phyloP scores from a whole-genome alignment of 2,797 vertebrate species.

The Bucorvus abyssinicus region DNA sequence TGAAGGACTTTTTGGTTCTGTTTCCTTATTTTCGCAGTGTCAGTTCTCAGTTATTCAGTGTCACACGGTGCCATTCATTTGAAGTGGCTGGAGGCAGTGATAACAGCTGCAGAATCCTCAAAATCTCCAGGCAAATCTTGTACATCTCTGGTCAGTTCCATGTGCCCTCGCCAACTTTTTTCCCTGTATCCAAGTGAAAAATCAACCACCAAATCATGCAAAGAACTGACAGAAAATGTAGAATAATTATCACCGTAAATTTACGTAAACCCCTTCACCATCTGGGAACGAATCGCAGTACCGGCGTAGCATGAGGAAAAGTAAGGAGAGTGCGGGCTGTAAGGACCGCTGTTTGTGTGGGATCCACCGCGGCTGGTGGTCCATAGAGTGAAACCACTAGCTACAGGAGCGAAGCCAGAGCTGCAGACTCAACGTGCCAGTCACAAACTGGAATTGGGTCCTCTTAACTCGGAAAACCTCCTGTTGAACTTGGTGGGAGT shows the following conservation, averaged over 20 bases:
- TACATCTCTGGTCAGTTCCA: not conserved
- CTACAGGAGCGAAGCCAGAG: not conserved
- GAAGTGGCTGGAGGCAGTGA: not conserved
- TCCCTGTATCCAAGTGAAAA: not conserved
- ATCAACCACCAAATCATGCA: rapidly evolving
- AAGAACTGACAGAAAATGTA: not conserved
- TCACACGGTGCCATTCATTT: not conserved
- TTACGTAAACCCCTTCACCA: rapidly evolving
- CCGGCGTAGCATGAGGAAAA: not conserved
- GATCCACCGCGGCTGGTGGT: not conserved
- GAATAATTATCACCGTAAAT: not conserved
- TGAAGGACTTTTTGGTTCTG: not conserved
- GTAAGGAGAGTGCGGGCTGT: not conserved
- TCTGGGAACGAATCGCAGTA: rapidly evolving
- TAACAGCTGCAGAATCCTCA: not conserved
- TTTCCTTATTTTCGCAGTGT: not conserved
- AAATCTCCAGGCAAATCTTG: not conserved
- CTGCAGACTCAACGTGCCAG: not conserved
- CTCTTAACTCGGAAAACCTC: not conserved
- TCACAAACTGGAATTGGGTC: not conserved
- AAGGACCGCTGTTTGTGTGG: rapidly evolving
- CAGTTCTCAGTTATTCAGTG: too few relatives aligned
- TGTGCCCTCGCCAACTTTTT: not conserved
- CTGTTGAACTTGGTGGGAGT: not conserved
- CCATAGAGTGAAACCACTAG: not conserved